These are phyloP conservation scores for Brachypteracias leptosomus DNA, from an alignment of 2,113 vertebrate species.

Conservation along the genomic window DNA sequence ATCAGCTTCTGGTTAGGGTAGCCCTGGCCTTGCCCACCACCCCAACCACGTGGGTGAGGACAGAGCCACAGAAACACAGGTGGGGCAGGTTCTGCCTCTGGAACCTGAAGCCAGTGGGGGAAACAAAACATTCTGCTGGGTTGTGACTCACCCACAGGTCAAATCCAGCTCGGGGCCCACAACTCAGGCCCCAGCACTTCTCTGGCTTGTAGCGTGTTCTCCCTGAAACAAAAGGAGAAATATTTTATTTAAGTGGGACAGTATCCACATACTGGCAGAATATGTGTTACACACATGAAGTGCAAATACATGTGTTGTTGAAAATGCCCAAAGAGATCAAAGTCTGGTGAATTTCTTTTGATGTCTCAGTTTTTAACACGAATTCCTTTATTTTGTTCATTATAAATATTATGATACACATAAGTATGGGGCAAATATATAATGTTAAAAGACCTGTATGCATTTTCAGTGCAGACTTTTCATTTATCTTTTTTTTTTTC, in stretches of 20 bases:
- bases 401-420: background rate
- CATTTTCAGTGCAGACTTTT: background rate
- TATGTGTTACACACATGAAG: accelerated
- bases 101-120: no score
- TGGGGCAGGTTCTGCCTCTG: no score
- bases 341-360: background rate
- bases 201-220: background rate
- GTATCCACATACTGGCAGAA: background rate
- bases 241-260: background rate
- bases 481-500: background rate
- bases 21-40: no score
- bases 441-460: background rate
- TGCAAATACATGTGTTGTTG: background rate
- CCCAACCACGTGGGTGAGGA: no score
- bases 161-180: no score
- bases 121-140: no score
- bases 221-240: background rate
- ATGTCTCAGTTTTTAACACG: background rate
- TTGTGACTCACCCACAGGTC: no score
- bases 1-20: no score
- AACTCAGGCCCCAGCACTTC: no score
- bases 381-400: background rate
- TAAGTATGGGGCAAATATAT: background rate
- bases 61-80: no score
- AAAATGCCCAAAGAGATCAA: background rate